phyloP scores from a whole-genome alignment of 2,888 invertebrate genomes.

The Iphiclides podalirius region DNA sequence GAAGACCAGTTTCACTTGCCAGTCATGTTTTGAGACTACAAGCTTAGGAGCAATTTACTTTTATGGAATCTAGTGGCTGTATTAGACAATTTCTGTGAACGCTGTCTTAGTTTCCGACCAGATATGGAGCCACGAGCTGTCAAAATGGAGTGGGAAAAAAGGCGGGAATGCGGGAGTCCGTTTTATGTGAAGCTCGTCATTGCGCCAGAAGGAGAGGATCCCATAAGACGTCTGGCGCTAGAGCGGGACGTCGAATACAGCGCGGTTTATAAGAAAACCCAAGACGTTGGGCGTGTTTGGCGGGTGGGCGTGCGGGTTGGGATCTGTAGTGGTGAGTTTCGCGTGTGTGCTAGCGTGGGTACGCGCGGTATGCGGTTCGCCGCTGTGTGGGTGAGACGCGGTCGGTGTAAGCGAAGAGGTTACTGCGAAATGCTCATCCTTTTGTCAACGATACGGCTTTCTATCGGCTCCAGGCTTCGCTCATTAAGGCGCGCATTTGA shows the following conservation, averaged over 20 bases:
- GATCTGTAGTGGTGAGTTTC: conserved; percentile 54
- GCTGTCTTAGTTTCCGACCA: conserved; percentile 73
- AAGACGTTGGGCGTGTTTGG: conserved; percentile 81
- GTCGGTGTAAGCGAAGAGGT: conserved; percentile 49
- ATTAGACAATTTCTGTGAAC: conserved; percentile 53
- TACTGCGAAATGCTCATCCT: conserved; percentile 60
- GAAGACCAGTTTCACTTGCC: too few species aligned
- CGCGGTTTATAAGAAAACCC: conserved; percentile 81
- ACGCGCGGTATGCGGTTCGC: conserved; percentile 52
- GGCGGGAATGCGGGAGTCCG: conserved; percentile 79
- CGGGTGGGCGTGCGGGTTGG: conserved; percentile 76
- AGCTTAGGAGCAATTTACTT: too few species aligned
- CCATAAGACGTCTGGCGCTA: conserved; percentile 33
- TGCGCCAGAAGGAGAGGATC: conserved; percentile 62
- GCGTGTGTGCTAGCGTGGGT: conserved; percentile 47
- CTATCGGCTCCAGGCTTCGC: conserved; percentile 68
- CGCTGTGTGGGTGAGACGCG: conserved; percentile 55
- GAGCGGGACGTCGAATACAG: conserved; percentile 70
- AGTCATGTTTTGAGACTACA: too few species aligned
- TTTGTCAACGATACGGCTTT: conserved; percentile 76
- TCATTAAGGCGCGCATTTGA: conserved; percentile 74
- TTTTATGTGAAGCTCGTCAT: conserved; percentile 80
- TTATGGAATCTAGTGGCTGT: too few species aligned
- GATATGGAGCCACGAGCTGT: conserved; percentile 80
- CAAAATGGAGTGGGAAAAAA: conserved; percentile 81